Evolutionary conservation across 1,140 invertebrate genomes (phyloP).

Genomic region (Vanessa tameamea): DNA sequence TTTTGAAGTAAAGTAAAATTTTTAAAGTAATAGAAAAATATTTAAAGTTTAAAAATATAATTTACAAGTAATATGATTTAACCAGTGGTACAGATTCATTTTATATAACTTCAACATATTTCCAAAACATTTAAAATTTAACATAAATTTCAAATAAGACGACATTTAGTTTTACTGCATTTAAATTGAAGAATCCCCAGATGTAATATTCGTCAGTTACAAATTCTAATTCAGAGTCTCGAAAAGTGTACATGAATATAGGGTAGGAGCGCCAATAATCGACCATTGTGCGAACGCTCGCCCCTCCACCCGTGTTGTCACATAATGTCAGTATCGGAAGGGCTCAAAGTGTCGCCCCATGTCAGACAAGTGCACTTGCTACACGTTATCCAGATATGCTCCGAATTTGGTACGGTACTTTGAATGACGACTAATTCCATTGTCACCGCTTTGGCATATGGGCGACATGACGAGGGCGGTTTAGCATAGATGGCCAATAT

Average conservation of each 20-base stretch:
- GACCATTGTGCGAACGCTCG: conserved; percentile 62
- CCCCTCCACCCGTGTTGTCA: conserved; percentile 66
- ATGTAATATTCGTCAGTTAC: conserved; percentile 18
- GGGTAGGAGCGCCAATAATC: conserved; percentile 66
- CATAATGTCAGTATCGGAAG: conserved; percentile 75
- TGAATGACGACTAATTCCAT: conserved; percentile 80
- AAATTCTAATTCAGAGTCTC: conserved; percentile 40
- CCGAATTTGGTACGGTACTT: conserved; percentile 71
- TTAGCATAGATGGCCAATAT: conserved; percentile 68
- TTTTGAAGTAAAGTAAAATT: too few relatives aligned
- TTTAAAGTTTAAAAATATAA: too few relatives aligned
- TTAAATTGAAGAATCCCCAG: conserved; percentile 11
- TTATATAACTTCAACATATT: background rate
- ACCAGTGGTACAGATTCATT: too few relatives aligned
- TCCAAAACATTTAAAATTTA: background rate
- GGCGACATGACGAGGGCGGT: conserved; percentile 66
- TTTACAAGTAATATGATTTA: too few relatives aligned
- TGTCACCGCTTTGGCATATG: conserved; percentile 73
- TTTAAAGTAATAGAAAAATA: too few relatives aligned
- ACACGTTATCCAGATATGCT: conserved; percentile 73
- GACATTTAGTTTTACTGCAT: conserved; percentile 8
- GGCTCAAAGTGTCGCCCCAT: conserved; percentile 74
- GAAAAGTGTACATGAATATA: conserved; percentile 55
- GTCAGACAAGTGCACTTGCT: conserved; percentile 74
- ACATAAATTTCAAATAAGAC: background rate